phyloP scores from a whole-genome alignment of 2,113 vertebrate species.

The Mixornis gularis region DNA sequence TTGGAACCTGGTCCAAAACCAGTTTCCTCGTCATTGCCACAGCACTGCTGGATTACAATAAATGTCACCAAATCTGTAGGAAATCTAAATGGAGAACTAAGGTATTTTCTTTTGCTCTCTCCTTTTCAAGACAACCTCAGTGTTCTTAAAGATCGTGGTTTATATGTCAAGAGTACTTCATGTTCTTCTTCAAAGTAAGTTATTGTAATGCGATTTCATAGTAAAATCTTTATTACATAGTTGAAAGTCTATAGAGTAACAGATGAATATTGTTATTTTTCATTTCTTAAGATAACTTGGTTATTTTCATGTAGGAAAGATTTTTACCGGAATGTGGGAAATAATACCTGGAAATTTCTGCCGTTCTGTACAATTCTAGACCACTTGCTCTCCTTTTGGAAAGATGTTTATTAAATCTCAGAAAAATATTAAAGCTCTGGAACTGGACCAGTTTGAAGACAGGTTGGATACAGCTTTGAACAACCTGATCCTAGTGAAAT shows the following conservation, averaged over 20 bases:
- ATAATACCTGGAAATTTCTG: not conserved
- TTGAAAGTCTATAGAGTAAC: not conserved
- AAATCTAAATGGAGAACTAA: not conserved
- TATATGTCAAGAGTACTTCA: not conserved
- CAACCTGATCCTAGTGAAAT: not conserved
- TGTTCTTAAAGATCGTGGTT: not conserved
- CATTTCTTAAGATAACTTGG: not conserved
- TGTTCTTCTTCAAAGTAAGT: not conserved
- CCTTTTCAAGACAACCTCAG: not conserved
- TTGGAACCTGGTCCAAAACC: not conserved
- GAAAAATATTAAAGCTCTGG: not conserved
- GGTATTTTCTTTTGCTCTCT: not conserved
- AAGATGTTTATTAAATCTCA: not conserved
- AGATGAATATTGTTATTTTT: not conserved
- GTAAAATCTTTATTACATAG: not conserved
- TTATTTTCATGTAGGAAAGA: not conserved
- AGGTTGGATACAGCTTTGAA: not conserved
- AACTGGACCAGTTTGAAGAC: not conserved
- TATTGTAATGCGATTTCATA: not conserved
- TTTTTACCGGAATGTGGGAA: not conserved
- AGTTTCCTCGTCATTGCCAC: not conserved
- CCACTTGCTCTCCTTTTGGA: not conserved
- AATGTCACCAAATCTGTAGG: not conserved
- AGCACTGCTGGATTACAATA: not conserved
- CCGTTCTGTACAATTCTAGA: not conserved